These are phyloP conservation scores for Drosophila varians DNA, from an alignment of 1,140 invertebrate species.

Conservation along the genomic window DNA sequence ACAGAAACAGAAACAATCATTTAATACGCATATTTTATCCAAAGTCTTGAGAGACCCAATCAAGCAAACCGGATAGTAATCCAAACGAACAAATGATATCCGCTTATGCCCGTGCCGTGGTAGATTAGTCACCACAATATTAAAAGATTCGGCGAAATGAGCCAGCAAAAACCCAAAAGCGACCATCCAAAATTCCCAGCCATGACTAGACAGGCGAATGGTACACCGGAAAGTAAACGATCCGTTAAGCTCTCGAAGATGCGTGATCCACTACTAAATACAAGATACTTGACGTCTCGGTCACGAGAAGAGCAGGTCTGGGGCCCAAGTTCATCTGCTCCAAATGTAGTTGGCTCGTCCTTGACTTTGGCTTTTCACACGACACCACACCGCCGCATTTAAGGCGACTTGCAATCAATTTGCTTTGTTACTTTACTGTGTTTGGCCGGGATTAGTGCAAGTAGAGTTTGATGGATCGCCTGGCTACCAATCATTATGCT, in stretches of 20 bases:
- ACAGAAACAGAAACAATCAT: conserved; percentile 5
- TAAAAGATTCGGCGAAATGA: conserved; percentile 42
- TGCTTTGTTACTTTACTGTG: conserved; percentile 19
- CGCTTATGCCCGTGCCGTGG: conserved; percentile 42
- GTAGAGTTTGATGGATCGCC: conserved; percentile 21
- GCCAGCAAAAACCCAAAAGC: background rate
- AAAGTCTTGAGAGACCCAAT: conserved; percentile 39
- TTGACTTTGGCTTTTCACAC: conserved; percentile 52
- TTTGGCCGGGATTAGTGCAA: conserved; percentile 13
- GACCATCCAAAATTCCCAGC: conserved; percentile 24
- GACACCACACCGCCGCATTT: background rate
- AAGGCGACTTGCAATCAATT: conserved; percentile 25
- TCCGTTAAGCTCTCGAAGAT: conserved; percentile 17
- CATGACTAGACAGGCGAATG: conserved; percentile 18
- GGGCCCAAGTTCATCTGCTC: conserved; percentile 29
- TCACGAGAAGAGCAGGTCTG: conserved; percentile 21
- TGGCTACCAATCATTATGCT: conserved; percentile 20
- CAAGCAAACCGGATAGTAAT: conserved; percentile 65
- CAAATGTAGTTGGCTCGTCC: conserved; percentile 20
- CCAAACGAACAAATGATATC: conserved; percentile 58
- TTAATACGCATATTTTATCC: conserved; percentile 37
- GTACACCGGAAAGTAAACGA: conserved; percentile 16
- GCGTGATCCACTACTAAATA: conserved; percentile 2
- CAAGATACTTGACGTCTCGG: conserved; percentile 12
- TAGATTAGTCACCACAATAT: conserved; percentile 61